Evolutionary conservation across 2,888 invertebrate genomes (phyloP), one percentile per base, ranked within the genome.

Genomic region (Lepetodrilus schrolli): DNA sequence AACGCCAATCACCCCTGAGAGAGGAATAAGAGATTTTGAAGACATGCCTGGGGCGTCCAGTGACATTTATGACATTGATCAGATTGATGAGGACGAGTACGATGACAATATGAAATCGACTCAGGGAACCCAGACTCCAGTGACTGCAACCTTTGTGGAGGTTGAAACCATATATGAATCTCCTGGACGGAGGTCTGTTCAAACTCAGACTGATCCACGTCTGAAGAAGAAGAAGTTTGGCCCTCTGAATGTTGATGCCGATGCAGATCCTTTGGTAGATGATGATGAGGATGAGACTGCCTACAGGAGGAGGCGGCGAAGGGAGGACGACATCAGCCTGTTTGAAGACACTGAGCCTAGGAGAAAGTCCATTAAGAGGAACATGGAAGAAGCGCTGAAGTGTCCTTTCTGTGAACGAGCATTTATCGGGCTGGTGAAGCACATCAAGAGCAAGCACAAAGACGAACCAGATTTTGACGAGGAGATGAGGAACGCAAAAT

Each of bases 341-440:
- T 87, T 87, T 83, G 86, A 87, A 75, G 87, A 87, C 72, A 79
- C 81, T 72, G 87, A 87, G 51, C 84, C 84, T 23, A 81, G 85
- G 26, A 78, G 86, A 36, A 83, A 85, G 66, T 84, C 85, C 21
- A 83, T 86, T 8, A 84, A 84, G 65, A 80, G 87, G 49, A 87
- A 87, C 73, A 84, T 86, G 36, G 87, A 87, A 65, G 87, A 87
- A 72, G 87, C 87, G n/a, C 74, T 87, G 70, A 87, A 87, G 72
- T 87, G 87, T 80, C 87, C 87, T 30, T 87, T 87, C 77, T 87
- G 87, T 82, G 87, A 87, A 58, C 84, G 85, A 73, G 87, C 87
- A 8, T 87, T 87, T 75, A 87, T 87, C 75, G 86, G 87, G 23
- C 75, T 88, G 50, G 88, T 88, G 17, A 87, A 87, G 69, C 88